A percentile compares a stretch with the other conserved stretches of the same genome.
These are phyloP conservation scores for Athene cunicularia DNA, from an alignment of 2,113 vertebrate genomes.

Conservation along the genomic window DNA sequence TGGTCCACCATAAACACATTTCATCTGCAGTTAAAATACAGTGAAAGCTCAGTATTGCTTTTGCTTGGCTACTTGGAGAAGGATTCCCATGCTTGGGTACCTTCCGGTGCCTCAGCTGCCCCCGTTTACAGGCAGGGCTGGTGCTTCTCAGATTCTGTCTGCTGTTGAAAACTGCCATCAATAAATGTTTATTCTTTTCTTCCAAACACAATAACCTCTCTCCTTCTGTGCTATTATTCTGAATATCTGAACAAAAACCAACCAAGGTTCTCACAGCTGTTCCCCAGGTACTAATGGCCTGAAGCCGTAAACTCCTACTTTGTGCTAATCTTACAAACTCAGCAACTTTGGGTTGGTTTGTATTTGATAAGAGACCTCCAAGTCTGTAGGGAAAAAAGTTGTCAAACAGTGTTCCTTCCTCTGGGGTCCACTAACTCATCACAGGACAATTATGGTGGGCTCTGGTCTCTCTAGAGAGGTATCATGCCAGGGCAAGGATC, in stretches of 20 bases:
- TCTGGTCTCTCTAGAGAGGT: not conserved
- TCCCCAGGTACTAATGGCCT: not conserved
- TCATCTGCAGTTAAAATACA: conserved; percentile 7
- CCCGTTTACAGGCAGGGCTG: not conserved
- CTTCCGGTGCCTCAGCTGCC: not conserved
- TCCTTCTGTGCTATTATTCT: not conserved
- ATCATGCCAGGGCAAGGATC: not conserved
- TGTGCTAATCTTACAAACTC: not conserved
- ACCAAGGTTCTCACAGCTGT: not conserved
- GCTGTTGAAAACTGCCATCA: not conserved
- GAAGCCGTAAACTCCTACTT: not conserved
- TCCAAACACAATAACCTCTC: not conserved
- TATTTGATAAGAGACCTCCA: not conserved
- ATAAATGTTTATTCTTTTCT: not conserved
- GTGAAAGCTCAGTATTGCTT: not conserved
- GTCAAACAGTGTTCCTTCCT: not conserved
- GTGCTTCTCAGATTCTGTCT: not conserved
- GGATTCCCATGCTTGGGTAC: not conserved
- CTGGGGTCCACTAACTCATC: not conserved
- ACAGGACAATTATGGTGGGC: not conserved
- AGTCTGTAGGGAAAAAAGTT: not conserved
- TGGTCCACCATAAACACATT: not conserved
- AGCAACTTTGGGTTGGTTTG: not conserved
- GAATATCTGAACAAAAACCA: not conserved
- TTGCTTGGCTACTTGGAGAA: not conserved